Evolutionary conservation across 1,140 invertebrate genomes (phyloP).

Genomic region (Acromyrmex heyeri): DNA sequence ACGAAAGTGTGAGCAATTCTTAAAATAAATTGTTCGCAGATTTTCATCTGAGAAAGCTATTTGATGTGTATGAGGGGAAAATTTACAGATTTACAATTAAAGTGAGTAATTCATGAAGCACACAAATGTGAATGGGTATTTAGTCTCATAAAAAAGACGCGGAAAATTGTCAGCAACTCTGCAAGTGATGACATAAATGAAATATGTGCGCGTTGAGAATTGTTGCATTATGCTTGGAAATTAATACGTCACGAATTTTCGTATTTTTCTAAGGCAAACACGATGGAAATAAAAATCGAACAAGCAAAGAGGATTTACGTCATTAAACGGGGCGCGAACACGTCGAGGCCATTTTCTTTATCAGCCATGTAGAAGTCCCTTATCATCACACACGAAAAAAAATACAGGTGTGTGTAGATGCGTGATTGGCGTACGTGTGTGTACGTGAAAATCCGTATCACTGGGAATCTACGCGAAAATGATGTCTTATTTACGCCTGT

Average conservation of each 20-base stretch:
- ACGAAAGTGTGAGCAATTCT: neutral
- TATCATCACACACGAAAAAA: conserved; percentile 74
- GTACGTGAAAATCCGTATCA: conserved; percentile 26
- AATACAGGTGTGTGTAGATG: conserved; percentile 3
- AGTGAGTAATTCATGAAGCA: neutral
- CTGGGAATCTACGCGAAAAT: conserved; percentile 39
- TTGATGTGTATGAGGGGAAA: neutral
- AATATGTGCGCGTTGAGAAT: neutral
- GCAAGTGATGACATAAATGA: neutral
- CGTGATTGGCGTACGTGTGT: conserved; percentile 4
- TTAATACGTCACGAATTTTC: conserved; percentile 3
- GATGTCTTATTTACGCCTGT: conserved; percentile 49
- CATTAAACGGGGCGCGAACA: conserved; percentile 72
- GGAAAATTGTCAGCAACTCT: neutral
- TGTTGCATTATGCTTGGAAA: neutral
- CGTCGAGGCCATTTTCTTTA: conserved; percentile 76
- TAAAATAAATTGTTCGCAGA: neutral
- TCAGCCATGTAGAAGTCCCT: conserved; percentile 73
- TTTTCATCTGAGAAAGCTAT: conserved; percentile 5
- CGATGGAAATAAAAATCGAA: conserved; percentile 26
- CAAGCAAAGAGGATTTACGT: conserved; percentile 68
- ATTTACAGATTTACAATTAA: conserved; percentile 12
- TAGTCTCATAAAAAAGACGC: neutral
- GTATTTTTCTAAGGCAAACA: conserved; percentile 4
- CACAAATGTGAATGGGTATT: neutral